Percentiles rank a stretch among this genome's conserved stretches.
Conservation (phyloP, 2,113 vertebrate species). For the Hoplias malabaricus region DNA sequence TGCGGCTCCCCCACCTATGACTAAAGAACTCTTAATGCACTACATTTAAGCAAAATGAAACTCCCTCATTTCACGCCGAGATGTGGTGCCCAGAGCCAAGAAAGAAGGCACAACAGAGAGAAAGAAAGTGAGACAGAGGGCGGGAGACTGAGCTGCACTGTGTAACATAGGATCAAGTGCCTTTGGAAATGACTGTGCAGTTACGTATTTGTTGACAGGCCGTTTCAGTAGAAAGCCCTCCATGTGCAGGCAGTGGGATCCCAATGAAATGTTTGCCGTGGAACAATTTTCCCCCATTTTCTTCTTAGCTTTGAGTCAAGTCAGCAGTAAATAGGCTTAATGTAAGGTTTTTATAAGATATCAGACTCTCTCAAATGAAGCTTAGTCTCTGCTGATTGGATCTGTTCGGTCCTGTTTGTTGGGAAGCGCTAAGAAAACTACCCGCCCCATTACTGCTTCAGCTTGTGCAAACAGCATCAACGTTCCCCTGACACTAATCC, state of each 20-base stretch:
- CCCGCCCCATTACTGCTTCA: background rate
- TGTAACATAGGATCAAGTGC: constrained; percentile 69
- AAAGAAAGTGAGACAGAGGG: constrained; percentile 32
- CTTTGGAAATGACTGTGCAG: constrained; percentile 66
- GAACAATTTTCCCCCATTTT: background rate
- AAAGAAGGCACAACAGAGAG: constrained; percentile 55
- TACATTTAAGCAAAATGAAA: constrained; percentile 62
- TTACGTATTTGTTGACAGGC: constrained; percentile 73
- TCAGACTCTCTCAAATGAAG: background rate
- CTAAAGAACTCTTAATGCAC: constrained; percentile 59
- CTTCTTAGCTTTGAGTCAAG: background rate
- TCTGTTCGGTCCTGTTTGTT: background rate
- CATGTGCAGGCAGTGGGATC: constrained; percentile 54
- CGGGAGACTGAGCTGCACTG: constrained; percentile 54
- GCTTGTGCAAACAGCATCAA: constrained; percentile 17
- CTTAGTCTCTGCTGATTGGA: background rate
- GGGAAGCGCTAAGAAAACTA: constrained; percentile 5
- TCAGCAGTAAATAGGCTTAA: constrained; percentile 22
- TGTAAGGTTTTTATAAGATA: constrained; percentile 16
- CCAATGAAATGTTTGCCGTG: background rate
- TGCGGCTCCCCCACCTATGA: constrained; percentile 48
- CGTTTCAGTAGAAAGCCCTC: constrained; percentile 56
- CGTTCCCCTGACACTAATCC: constrained; percentile 32
- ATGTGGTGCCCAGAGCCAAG: constrained; percentile 58
- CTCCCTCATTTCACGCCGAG: constrained; percentile 63